phyloP scores from a whole-genome alignment of 2,113 vertebrate genomes.

The Conger conger region DNA sequence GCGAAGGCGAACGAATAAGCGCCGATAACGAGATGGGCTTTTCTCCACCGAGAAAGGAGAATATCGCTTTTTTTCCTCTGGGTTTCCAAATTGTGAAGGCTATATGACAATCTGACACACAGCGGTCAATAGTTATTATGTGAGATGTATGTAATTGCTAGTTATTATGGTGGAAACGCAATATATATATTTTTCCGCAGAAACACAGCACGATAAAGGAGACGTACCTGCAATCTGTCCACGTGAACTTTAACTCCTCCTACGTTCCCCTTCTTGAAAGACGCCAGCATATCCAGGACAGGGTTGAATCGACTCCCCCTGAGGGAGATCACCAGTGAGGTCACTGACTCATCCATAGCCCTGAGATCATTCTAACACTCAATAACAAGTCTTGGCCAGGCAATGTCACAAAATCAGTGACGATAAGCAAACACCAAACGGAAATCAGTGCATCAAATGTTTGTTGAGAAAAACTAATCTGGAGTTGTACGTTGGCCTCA shows the following conservation, averaged over 20 bases:
- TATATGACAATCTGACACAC: neutral
- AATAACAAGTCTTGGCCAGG: no score
- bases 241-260: conserved; percentile 96
- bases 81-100: conserved; percentile 1
- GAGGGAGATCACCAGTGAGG: conserved; percentile 4
- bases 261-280: conserved; percentile 88
- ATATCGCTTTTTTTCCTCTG: neutral
- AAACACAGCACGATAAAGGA: neutral
- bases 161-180: neutral
- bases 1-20: neutral
- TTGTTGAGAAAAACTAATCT: neutral
- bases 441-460: neutral
- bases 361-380: neutral
- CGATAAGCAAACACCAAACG: neutral
- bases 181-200: neutral
- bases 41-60: neutral
- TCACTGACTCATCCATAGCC: neutral
- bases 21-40: neutral
- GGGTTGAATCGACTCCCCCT: conserved; percentile 97
- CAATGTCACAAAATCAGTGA: neutral
- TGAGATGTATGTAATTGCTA: neutral
- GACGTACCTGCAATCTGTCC: conserved; percentile 89
- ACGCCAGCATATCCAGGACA: conserved; percentile 92
- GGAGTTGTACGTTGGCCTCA: no score
- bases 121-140: neutral